Base-by-base conservation (phyloP, 2,113 vertebrate genomes). In the Colistium nudipinnis region DNA sequence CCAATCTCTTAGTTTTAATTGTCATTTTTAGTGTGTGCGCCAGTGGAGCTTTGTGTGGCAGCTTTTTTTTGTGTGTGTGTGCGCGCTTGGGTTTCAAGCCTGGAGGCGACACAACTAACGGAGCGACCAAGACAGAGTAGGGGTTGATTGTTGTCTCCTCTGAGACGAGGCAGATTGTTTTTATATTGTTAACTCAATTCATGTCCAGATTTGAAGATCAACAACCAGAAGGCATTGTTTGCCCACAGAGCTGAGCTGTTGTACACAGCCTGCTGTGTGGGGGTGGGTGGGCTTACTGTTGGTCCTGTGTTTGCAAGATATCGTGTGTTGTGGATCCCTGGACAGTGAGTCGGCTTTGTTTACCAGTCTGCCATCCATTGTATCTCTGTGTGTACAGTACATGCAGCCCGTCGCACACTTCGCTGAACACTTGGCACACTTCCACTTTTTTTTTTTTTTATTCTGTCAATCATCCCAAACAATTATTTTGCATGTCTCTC, bases 221-320 rank as follows among this genome's bases (percentile, higher is more conserved):
- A 20, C 25, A 33, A 35, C 25, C 76, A 67, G 45, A 30, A 68
- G 66, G 72, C 62, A 45, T 75, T 80, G 75, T 84, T 73, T 77
- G 28, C 60, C 20, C 38, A 41, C 57, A 24, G 55, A 52, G 61
- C 67, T 49, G 70, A 69, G 61, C 35, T 52, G 39, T 25, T 81
- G 64, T 68, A 44, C 53, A 14, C 62, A 24, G 57, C 61, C 60
- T 33, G 49, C 66, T 43, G 41, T 28, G 24, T 64, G 24, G 45
- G 33, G 49, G 39, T 27, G 24, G 43, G 57, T 39, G 6, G 59
- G 63, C 70, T 54, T 53, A 16, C 28, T 12, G 39, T 44, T 22
- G 20, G 39, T 63, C 44, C 71, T 80, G 71, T 84, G 71, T 90
- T 85, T 84, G 60, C 12, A 16, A 54, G 75, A 81, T 78, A 77